Percentiles rank a stretch among this genome's conserved stretches.
phyloP scores from a whole-genome alignment of 2,888 invertebrate genomes.

The Eupithecia vulgata region DNA sequence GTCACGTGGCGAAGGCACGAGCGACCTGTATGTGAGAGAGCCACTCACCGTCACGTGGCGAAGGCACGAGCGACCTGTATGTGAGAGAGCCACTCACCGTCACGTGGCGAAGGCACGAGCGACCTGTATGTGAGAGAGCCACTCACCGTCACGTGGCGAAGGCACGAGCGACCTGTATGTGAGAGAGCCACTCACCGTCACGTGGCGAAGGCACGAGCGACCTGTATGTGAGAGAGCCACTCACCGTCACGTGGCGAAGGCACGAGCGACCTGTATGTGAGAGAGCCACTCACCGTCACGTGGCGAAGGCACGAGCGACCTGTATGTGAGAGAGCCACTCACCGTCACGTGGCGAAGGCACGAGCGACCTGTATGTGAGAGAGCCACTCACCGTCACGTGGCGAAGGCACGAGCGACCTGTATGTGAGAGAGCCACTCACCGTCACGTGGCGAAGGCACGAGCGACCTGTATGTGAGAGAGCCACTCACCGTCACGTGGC shows the following conservation, averaged over 20 bases:
- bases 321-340: background rate
- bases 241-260: background rate
- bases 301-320: background rate
- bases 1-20: background rate
- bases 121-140: background rate
- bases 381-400: background rate
- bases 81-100: background rate
- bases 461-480: background rate
- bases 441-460: background rate
- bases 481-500: background rate
- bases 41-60: background rate
- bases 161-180: background rate
- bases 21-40: background rate
- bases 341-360: background rate
- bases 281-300: background rate
- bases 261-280: background rate
- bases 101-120: background rate
- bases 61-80: background rate
- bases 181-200: background rate
- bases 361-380: background rate
- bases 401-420: background rate
- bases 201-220: background rate
- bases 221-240: background rate
- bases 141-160: background rate
- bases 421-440: background rate